Evolutionary conservation across 2,888 invertebrate genomes (phyloP), one percentile per base, ranked within the genome.

Genomic region (Cataglyphis livida): DNA sequence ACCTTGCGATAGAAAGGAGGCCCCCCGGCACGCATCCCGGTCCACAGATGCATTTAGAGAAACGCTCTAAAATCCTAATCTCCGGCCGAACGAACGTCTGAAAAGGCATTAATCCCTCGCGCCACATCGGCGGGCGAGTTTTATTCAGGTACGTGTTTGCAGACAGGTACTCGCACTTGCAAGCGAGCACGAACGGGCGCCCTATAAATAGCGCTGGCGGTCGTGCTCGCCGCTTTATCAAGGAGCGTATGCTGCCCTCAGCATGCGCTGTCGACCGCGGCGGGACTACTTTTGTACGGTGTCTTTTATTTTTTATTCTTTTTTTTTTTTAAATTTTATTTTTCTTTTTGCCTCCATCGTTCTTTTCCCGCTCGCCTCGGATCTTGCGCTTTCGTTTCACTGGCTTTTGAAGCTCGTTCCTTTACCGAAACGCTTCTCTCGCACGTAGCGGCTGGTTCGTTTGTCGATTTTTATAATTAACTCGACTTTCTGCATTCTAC

Each of bases 401-500:
- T 86, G 81, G 86, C 86, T 87, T 87, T 88, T 78, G 71, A 88
- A 90, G 86, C 86, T 89, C 87, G 88, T 90, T 91, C 88, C 88
- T 88, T 51, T 7, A 90, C 89, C 84, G 88, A 88, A 89, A 87
- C 86, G 87, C 82, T 85, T 83, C 84, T 62, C 64, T 7, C 82
- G 48, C 5, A 12, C 85, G 84, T 74, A 75, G 71, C 32, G 25
- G 3, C 35, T 54, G n/a, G n/a, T 66, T 51, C 32, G 32, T 35
- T 35, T n/a, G 21, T 21, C 74, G 44, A 74, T 62, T 48, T 9
- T 41, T 21, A 44, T 15, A 44, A 44, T 44, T 44, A 44, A 44
- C 18, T 44, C 15, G 3, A 15, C 44, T 44, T 0, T 10, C 3
- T 15, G 41, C 10, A 41, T 44, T 28, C 25, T 28, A 28, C 44